Conservation (phyloP, 1,140 invertebrate species). For the Trialeurodes vaporariorum region DNA sequence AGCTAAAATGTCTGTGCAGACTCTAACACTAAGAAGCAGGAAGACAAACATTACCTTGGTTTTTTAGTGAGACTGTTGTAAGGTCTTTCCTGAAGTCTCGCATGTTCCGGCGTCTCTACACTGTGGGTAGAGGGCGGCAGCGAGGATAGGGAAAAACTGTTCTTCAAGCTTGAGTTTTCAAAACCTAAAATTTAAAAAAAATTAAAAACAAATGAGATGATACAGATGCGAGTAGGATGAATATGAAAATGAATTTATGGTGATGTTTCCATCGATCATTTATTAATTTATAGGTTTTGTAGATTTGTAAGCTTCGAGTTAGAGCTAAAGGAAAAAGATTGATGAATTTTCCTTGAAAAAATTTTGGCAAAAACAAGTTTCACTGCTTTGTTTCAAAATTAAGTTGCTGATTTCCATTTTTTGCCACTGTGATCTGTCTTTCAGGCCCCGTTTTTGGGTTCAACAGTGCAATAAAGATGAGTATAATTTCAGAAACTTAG, state of each 20-base stretch:
- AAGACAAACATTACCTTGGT: slow-evolving; percentile 32
- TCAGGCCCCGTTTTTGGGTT: no score
- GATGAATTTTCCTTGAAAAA: not conserved
- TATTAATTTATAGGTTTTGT: no score
- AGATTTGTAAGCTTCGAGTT: no score
- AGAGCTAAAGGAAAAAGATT: not conserved
- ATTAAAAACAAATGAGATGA: not conserved
- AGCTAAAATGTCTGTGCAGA: no score
- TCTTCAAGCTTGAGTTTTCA: slow-evolving; percentile 36
- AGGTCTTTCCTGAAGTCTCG: slow-evolving; percentile 40
- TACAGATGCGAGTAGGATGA: not conserved
- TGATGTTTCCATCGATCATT: no score
- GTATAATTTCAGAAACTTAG: no score
- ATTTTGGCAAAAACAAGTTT: not conserved
- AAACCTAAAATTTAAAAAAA: slow-evolving; percentile 28
- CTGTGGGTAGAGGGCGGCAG: slow-evolving; percentile 39
- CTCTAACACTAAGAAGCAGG: not conserved
- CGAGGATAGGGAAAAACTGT: slow-evolving; percentile 42
- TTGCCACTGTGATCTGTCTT: no score
- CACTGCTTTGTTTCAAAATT: no score
- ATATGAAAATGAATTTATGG: no score
- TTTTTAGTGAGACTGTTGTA: slow-evolving; percentile 58
- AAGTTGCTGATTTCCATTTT: no score
- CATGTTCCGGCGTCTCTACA: slow-evolving; percentile 41
- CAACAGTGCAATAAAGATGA: no score